These are phyloP conservation scores for Temnothorax longispinosus DNA, from an alignment of 1,140 invertebrate species.

Conservation along the genomic window DNA sequence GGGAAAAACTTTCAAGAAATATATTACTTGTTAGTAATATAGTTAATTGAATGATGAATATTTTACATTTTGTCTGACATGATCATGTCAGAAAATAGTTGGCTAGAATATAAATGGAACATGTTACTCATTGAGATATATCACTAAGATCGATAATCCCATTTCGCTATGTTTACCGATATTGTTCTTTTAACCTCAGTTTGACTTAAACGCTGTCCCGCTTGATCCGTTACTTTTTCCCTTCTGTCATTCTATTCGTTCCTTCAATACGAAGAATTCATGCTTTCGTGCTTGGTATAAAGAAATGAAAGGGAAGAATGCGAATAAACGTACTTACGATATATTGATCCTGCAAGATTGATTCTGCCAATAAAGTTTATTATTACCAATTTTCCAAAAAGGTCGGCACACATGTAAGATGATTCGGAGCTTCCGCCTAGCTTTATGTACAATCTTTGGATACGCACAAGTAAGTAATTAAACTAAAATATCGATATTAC, in stretches of 20 bases:
- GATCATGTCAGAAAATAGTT: slow-evolving; percentile 13
- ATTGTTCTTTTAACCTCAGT: neutral
- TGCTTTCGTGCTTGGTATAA: neutral
- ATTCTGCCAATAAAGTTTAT: slow-evolving; percentile 40
- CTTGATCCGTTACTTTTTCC: neutral
- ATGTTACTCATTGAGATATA: neutral
- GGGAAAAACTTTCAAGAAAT: too few species aligned
- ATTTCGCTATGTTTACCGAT: slow-evolving; percentile 38
- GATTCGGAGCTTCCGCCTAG: neutral
- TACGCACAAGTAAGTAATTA: neutral
- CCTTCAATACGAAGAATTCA: slow-evolving; percentile 1
- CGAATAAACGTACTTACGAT: slow-evolving; percentile 28
- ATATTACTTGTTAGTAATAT: neutral
- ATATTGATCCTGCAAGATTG: slow-evolving; percentile 26
- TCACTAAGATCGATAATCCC: slow-evolving; percentile 21
- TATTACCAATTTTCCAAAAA: slow-evolving; percentile 45
- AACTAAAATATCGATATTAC: neutral
- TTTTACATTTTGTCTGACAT: neutral
- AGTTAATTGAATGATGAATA: neutral
- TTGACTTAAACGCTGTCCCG: neutral
- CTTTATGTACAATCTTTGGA: neutral
- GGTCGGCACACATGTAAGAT: neutral
- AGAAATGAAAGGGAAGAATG: neutral
- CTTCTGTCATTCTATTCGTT: neutral
- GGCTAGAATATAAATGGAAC: neutral